Evolutionary conservation across 2,888 invertebrate genomes (phyloP).

Genomic region (Magallana nippona): DNA sequence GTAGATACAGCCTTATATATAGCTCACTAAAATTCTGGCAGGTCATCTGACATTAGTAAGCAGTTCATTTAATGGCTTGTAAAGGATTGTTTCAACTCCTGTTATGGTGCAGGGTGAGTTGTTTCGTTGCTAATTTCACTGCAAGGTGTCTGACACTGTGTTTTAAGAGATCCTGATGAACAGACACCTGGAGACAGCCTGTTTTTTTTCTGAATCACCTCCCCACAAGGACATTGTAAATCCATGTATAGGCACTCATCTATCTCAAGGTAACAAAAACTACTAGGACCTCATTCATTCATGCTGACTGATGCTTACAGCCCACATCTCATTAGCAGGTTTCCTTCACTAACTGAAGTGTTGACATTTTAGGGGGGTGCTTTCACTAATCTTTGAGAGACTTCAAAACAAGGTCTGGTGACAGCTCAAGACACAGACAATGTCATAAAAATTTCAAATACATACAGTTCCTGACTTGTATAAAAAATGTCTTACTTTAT

Average conservation of each 20-base stretch:
- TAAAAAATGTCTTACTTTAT: neutral
- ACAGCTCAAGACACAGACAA: too few species aligned
- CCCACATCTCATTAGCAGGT: neutral
- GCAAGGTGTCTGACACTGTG: neutral
- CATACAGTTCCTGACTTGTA: too few species aligned
- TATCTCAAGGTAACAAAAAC: neutral
- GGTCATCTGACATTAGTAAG: conserved; percentile 18
- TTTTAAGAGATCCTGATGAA: neutral
- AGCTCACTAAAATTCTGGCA: conserved; percentile 5
- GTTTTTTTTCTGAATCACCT: neutral
- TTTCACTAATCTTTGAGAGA: neutral
- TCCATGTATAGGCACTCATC: neutral
- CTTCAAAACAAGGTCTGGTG: neutral
- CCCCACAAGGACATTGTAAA: neutral
- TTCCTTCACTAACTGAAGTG: neutral
- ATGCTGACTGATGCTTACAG: neutral
- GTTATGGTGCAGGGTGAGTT: neutral
- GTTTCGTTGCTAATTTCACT: neutral
- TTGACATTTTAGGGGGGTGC: neutral
- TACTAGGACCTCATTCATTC: neutral
- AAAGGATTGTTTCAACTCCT: conserved; percentile 12
- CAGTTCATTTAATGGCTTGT: neutral
- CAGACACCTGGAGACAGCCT: neutral
- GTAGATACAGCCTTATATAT: neutral
- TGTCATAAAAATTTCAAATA: too few species aligned